These are phyloP conservation scores for Fragum sueziense DNA, from an alignment of 2,888 invertebrate species.

Conservation along the genomic window DNA sequence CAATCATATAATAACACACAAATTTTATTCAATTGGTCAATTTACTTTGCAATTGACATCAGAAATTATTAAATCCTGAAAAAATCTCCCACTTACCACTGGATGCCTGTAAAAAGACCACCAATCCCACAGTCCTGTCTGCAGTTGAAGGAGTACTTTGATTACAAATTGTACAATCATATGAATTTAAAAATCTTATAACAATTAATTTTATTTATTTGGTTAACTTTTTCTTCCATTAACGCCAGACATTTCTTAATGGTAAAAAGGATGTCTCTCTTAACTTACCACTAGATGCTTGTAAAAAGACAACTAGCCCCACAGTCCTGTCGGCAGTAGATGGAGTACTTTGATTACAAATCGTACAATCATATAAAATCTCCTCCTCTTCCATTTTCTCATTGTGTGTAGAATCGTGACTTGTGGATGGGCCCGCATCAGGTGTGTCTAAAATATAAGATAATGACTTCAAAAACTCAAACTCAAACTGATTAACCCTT, in stretches of 20 bases:
- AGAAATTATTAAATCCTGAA: no score
- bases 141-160: slow-evolving; percentile 93
- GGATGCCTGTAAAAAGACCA: slow-evolving; percentile 92
- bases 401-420: slow-evolving; percentile 35
- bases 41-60: slow-evolving; percentile 34
- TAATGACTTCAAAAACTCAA: no score
- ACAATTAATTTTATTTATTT: no score
- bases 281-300: slow-evolving; percentile 89
- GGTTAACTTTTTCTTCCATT: no score
- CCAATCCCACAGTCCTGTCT: slow-evolving; percentile 93
- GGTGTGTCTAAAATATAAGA: slow-evolving; percentile 27
- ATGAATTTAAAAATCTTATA: no score
- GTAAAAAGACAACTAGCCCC: slow-evolving; percentile 93
- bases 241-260: no score
- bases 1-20: slow-evolving; percentile 88
- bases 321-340: slow-evolving; percentile 92
- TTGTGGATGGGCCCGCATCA: slow-evolving; percentile 34
- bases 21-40: no score
- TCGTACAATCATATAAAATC: slow-evolving; percentile 92
- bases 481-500: no score
- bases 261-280: no score
- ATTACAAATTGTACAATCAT: slow-evolving; percentile 98
- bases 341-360: slow-evolving; percentile 95
- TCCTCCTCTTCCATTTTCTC: slow-evolving; percentile 49
- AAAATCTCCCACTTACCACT: slow-evolving; percentile 88